Base-by-base conservation (phyloP, 2,888 invertebrate species). In the Lymantria monacha region DNA sequence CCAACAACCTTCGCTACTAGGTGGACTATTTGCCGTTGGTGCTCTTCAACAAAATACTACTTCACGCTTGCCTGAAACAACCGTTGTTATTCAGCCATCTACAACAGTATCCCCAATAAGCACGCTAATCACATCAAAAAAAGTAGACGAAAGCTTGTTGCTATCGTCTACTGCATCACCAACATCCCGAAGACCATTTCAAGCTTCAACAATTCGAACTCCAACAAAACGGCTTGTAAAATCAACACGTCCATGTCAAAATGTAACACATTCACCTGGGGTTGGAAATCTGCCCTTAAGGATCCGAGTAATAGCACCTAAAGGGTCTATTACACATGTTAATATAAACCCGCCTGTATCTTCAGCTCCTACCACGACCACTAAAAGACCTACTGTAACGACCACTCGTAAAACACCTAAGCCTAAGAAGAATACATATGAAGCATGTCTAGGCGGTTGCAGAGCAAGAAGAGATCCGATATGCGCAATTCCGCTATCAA, bases 321-420 rank as follows among this genome's bases (percentile, higher is more conserved):
- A 63, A 45, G 87, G 87, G 0, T 78, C 85, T 0, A 79, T 85
- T 41, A 87, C 88, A 0, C 85, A 85, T 45, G 70, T 88, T 3
- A 74, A 75, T 44, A 74, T 88, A 11, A 84, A 85, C 46, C 76
- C 81, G 7, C 9, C 33, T 33, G 9, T 10, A 10, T 48, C 40
- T 40, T 31, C 58, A 1, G 44, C 59, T 37, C 64, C 65, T 30
- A 72, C 69, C 3, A 70, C 77, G 3, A 81, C 79, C 1, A 79
- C 75, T 1, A 75, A 66, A 49, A 75, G 70, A 40, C 62, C 72
- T 30, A 70, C 66, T 30, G 76, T 75, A 7, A 69, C 72, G 14
- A 79, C 78, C 7, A 78, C 72, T 10, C 74, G 69, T 13, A 53
- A 30, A 44, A 49, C 53, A 15, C 53, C 70, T 10, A 82, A 74